Evolutionary conservation across 2,113 vertebrate genomes (phyloP), one percentile per base, ranked within the genome.

Genomic region (Serilophus lunatus): DNA sequence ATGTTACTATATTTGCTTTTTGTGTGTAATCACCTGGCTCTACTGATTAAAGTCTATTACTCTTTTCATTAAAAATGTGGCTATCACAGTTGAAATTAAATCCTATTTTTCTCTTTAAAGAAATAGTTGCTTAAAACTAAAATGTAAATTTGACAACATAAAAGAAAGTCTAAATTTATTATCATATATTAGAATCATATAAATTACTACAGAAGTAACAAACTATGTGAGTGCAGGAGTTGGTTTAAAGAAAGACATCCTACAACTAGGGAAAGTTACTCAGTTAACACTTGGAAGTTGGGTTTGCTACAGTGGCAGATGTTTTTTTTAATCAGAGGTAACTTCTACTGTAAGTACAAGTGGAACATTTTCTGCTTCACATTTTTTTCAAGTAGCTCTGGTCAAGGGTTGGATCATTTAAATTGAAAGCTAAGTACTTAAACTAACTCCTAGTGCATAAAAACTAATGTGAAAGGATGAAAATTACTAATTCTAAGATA

Each of bases 101-200:
- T 65, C 19, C 61, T 61, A 17, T 70, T 80, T 92, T 94, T 88
- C 9, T 80, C 49, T 85, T 79, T 76, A 53, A 85, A 92, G 40
- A 7, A 82, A 19, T 24, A 60, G n/a, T 18, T 65, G 10, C 28
- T 92, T 69, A 53, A 64, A 94, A 82, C 4, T 14, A 45, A 78
- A 74, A 44, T 23, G 16, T 19, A 85, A 94, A 45, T 42, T 69
- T 42, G n/a, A 44, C 15, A 64, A 36, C 11, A 29, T 35, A 72
- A 65, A 9, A 57, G 17, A 85, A 94, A 40, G 20, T 57, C 25
- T 60, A 61, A 28, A 68, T 84, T 79, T 50, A 31, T 76, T 49
- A 63, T 47, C 9, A 12, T 56, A 36, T 35, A 23, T 65, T 65
- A 68, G 8, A 69, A 68, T 60, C 75, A 51, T 59, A 72, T 47